A percentile compares a stretch with the other conserved stretches of the same genome.
phyloP scores from a whole-genome alignment of 2,888 invertebrate species.

The Elysia crispata region DNA sequence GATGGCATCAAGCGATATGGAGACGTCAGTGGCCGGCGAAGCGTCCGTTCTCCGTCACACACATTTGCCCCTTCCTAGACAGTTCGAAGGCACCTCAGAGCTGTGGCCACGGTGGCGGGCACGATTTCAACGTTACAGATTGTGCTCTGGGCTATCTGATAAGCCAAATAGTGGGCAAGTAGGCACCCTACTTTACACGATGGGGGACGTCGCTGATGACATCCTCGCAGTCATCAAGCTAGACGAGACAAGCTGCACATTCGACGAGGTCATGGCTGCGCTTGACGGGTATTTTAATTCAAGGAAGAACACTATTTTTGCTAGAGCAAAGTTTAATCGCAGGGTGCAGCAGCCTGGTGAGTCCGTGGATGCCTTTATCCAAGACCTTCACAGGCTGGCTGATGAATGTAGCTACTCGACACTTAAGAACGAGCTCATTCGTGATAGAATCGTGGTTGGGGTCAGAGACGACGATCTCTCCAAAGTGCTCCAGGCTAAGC shows the following conservation, averaged over 20 bases:
- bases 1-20: no score
- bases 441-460: constrained; percentile 32
- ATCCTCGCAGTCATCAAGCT: background rate
- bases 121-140: background rate
- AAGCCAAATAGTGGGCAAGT: constrained; percentile 9
- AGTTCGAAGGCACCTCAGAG: no score
- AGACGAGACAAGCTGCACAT: background rate
- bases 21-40: no score
- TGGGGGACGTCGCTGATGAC: constrained; percentile 5
- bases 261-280: background rate
- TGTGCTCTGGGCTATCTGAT: background rate
- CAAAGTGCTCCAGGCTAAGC: background rate
- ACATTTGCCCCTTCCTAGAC: no score
- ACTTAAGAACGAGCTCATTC: constrained; percentile 13
- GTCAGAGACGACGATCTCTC: constrained; percentile 16
- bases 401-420: background rate
- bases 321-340: background rate
- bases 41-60: no score
- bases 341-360: background rate
- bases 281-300: background rate
- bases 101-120: no score
- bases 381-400: constrained; percentile 2
- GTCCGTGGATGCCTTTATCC: background rate
- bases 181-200: constrained; percentile 13
- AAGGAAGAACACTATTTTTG: constrained; percentile 1